These are phyloP conservation scores for Gonocerus acuteangulatus DNA, from an alignment of 2,888 invertebrate genomes.

Conservation along the genomic window DNA sequence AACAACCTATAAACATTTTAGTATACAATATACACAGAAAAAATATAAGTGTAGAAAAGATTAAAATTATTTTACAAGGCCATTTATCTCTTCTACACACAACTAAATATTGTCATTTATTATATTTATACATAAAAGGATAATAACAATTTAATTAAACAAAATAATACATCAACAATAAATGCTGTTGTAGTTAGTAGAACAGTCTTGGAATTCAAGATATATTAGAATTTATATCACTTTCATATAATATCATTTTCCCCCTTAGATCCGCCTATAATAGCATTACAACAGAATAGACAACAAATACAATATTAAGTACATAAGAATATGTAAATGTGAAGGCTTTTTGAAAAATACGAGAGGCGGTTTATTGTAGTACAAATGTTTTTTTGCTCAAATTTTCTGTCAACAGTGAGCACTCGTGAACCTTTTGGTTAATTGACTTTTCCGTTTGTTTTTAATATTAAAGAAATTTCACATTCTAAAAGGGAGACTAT, in stretches of 20 bases:
- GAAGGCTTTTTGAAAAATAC: too few species aligned
- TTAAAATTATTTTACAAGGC: not conserved
- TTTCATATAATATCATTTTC: too few species aligned
- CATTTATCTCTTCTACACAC: not conserved
- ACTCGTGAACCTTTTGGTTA: not conserved
- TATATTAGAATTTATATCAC: too few species aligned
- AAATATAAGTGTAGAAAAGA: not conserved
- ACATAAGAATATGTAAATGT: too few species aligned
- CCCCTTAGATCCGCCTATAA: too few species aligned
- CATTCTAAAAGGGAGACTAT: not conserved
- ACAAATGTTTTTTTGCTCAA: not conserved
- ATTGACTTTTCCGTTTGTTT: constrained; percentile 2
- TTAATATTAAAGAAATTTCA: constrained; percentile 1
- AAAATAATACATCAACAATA: not conserved
- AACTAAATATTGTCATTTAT: not conserved
- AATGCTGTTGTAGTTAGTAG: not conserved
- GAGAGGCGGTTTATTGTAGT: too few species aligned
- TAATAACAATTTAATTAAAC: not conserved
- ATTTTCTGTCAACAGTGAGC: constrained; percentile 5
- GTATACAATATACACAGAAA: constrained; percentile 4
- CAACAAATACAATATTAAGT: too few species aligned
- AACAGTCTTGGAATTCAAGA: not conserved
- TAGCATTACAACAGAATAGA: too few species aligned
- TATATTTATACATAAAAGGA: not conserved
- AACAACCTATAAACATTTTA: constrained; percentile 19